phyloP scores from a whole-genome alignment of 2,888 invertebrate genomes.

The Tuta absoluta region DNA sequence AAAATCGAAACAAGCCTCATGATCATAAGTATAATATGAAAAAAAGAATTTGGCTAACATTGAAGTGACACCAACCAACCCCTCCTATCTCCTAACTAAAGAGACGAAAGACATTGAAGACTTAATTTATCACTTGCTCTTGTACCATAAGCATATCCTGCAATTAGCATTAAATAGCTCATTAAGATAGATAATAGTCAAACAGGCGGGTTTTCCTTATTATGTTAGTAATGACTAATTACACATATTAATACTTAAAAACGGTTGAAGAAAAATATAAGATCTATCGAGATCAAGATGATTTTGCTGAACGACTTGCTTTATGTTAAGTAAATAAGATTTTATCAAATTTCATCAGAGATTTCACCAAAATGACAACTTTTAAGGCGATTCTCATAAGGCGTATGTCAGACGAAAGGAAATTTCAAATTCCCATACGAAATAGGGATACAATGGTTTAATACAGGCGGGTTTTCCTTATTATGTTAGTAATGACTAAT shows the following conservation, averaged over 20 bases:
- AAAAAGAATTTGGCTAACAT: no score
- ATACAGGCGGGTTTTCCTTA: conserved; percentile 66
- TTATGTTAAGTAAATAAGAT: not conserved
- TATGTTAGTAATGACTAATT: conserved; percentile 38
- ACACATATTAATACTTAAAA: conserved; percentile 18
- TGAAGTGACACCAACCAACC: not conserved
- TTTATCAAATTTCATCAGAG: no score
- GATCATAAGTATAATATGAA: no score
- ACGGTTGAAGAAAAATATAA: conserved; percentile 11
- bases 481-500: conserved; percentile 41
- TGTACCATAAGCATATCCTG: conserved; percentile 57
- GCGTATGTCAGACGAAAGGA: no score
- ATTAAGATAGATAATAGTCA: conserved; percentile 69
- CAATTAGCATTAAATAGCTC: conserved; percentile 75
- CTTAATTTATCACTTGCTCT: not conserved
- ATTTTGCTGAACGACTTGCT: not conserved
- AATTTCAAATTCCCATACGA: no score
- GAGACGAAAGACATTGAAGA: not conserved
- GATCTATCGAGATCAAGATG: conserved; percentile 14
- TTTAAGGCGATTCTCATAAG: no score
- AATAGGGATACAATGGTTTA: no score
- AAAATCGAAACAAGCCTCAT: no score
- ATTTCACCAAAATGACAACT: no score
- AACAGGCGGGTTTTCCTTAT: conserved; percentile 66
- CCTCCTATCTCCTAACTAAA: not conserved